These are phyloP conservation scores for Salarias fasciatus DNA, from an alignment of 2,797 vertebrate species.

Conservation along the genomic window DNA sequence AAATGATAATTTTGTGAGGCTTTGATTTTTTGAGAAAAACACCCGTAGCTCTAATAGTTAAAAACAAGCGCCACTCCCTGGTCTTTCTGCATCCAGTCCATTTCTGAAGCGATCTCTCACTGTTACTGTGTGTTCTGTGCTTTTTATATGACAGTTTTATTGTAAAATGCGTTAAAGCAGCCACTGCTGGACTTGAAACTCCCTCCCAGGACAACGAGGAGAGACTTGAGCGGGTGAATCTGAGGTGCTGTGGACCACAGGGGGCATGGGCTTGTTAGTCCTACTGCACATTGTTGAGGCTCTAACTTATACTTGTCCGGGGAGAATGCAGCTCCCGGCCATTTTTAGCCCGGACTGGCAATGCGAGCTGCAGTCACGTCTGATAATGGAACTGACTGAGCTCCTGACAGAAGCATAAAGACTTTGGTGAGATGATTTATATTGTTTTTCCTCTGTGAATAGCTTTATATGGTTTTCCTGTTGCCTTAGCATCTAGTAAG, in stretches of 20 bases:
- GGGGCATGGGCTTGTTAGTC: conserved; percentile 63
- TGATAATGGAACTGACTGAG: conserved; percentile 69
- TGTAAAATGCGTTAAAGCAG: not conserved
- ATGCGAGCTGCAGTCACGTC: conserved; percentile 52
- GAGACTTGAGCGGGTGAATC: conserved; percentile 16
- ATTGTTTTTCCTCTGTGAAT: conserved; percentile 6
- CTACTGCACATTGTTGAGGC: conserved; percentile 69
- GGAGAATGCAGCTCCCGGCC: conserved; percentile 73
- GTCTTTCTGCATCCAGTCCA: no score
- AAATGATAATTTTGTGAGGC: conserved; percentile 29
- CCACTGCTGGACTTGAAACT: not conserved
- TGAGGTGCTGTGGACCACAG: conserved; percentile 47
- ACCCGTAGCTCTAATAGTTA: not conserved
- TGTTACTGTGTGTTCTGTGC: not conserved
- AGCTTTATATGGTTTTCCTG: conserved; percentile 8
- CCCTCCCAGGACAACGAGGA: conserved; percentile 4
- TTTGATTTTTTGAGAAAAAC: conserved; percentile 6
- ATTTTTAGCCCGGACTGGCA: conserved; percentile 75
- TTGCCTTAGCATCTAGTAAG: conserved; percentile 1
- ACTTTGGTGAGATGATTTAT: conserved; percentile 62
- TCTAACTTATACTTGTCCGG: conserved; percentile 63
- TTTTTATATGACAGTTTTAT: not conserved
- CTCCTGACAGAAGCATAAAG: conserved; percentile 51
- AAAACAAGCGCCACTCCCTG: no score
- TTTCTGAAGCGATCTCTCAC: no score